phyloP scores from a whole-genome alignment of 2,888 invertebrate species.

The Merodon equestris region DNA sequence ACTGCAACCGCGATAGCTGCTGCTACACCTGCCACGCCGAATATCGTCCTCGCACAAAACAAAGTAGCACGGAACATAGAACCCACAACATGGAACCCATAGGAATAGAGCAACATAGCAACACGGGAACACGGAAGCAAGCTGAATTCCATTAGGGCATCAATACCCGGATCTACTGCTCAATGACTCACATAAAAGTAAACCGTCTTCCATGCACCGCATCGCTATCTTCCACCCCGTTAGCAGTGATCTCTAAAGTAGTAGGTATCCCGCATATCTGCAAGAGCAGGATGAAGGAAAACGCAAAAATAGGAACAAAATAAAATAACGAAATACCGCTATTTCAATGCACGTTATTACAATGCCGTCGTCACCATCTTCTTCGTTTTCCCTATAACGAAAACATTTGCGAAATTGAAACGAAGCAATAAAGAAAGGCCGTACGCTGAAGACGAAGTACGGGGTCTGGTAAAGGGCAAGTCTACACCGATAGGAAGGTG shows the following conservation, averaged over 20 bases:
- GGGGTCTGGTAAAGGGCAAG: too few relatives aligned
- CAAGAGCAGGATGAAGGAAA: conserved; percentile 16
- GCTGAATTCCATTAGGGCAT: conserved; percentile 64
- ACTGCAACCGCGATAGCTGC: too few relatives aligned
- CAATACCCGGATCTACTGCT: conserved; percentile 64
- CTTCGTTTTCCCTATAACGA: conserved; percentile 58
- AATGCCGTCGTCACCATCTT: conserved; percentile 40
- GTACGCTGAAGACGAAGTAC: conserved; percentile 1
- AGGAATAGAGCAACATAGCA: too few relatives aligned
- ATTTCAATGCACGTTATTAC: conserved; percentile 60
- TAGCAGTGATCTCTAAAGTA: not conserved
- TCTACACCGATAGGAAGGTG: conserved; percentile 29
- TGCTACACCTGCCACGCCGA: conserved; percentile 1
- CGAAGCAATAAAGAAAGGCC: conserved; percentile 66
- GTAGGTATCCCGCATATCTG: not conserved
- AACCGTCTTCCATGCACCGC: conserved; percentile 45
- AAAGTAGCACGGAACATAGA: too few relatives aligned
- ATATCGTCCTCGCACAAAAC: not conserved
- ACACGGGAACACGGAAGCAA: conserved; percentile 49
- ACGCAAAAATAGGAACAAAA: conserved; percentile 14
- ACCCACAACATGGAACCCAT: too few relatives aligned
- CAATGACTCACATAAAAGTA: conserved; percentile 65
- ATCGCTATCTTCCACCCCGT: too few relatives aligned
- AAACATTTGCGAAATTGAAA: conserved; percentile 68
- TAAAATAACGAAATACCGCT: conserved; percentile 52